phyloP scores from a whole-genome alignment of 2,113 vertebrate species.

The Illadopsis cleaveri region DNA sequence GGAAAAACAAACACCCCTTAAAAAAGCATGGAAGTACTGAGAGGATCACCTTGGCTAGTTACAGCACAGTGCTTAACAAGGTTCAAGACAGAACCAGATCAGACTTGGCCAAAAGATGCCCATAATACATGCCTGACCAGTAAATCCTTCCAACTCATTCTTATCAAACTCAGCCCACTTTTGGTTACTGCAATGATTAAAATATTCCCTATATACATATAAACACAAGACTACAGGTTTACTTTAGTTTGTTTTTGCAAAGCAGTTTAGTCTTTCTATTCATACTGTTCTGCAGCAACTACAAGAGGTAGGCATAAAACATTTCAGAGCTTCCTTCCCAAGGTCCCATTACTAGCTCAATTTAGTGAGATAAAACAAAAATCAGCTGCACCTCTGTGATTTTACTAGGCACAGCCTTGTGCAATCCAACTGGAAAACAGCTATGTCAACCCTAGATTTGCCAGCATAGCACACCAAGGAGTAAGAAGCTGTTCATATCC shows the following conservation, averaged over 20 bases:
- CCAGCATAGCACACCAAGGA: constrained; percentile 39
- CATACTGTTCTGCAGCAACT: constrained; percentile 73
- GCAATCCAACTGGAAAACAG: background rate
- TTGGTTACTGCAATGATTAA: constrained; percentile 72
- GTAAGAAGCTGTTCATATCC: constrained; percentile 70
- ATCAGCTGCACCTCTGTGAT: background rate
- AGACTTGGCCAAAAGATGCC: constrained; percentile 76
- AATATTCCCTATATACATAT: constrained; percentile 68
- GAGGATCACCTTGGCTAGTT: constrained; percentile 65
- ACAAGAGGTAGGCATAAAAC: constrained; percentile 79
- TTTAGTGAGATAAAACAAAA: background rate
- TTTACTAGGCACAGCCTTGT: background rate
- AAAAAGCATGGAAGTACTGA: constrained; percentile 63
- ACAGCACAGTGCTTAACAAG: constrained; percentile 81
- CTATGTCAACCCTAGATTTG: background rate
- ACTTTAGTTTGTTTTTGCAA: constrained; percentile 61
- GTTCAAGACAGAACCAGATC: constrained; percentile 78
- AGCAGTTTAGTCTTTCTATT: constrained; percentile 64
- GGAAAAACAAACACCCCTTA: constrained; percentile 44
- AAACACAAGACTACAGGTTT: constrained; percentile 70
- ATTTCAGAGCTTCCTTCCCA: constrained; percentile 71
- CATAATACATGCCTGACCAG: constrained; percentile 44
- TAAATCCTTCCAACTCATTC: constrained; percentile 26
- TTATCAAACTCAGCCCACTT: constrained; percentile 72
- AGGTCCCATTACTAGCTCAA: background rate